Evolutionary conservation across 2,888 invertebrate genomes (phyloP), one percentile per base, ranked within the genome.

Genomic region (Lycia hirtaria): DNA sequence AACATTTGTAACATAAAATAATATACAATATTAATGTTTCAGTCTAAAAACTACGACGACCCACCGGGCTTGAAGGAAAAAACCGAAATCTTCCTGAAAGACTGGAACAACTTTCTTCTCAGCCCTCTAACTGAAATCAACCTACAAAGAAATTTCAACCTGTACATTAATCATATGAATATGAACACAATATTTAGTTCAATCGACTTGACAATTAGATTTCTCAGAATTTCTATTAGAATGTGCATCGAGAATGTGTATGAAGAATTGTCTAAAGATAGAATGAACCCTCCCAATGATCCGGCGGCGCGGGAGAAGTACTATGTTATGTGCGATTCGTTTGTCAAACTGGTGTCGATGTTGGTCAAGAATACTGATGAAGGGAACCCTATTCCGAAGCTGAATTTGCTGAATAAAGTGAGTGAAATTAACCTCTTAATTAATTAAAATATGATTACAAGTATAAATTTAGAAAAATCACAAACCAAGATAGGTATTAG

Each of bases 111-210:
- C 60, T 95, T 98, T 76, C 97, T 97, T 73, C 96, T 98, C 76
- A 95, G 95, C 12, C 96, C 96, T 3, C 93, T 95, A 12, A 94
- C 95, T 2, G 96, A 96, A 47, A 95, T 97, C 35, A 97, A 97
- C 78, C 94, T 97, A 0, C 95, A 96, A 0, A 98, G 98, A 85
- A 97, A 98, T 33, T 98, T 99, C 85, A 96, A 97, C 62, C 91
- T 97, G 67, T 99, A 99, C 86, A 98, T 99, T 3, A 97, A 97
- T 76, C 97, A 98, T 85, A 98, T 99, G 98, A 98, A 98, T 82
- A 94, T 97, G 84, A 74, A 87, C 43, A 89, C 99, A 4, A 98
- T 99, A 59, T 92, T 99, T 49, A 98, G 99, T 85, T 98, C 98
- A 0, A 99, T 99, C 79, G 99, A 99, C 78, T 93, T 98, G 76